phyloP scores from a whole-genome alignment of 2,113 vertebrate species.

The Monopterus albus region DNA sequence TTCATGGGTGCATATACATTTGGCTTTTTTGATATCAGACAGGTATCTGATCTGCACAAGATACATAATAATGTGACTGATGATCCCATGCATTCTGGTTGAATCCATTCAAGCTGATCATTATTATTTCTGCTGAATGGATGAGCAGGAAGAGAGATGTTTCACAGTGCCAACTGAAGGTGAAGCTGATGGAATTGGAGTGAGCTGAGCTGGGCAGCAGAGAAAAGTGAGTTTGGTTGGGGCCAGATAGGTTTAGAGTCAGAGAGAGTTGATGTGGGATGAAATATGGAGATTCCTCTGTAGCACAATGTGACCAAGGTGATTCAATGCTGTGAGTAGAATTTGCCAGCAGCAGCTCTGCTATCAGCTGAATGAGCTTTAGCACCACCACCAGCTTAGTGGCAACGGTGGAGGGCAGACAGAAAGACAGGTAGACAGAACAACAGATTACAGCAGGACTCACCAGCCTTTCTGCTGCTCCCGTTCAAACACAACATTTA shows the following conservation, averaged over 20 bases:
- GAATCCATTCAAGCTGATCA: neutral
- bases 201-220: neutral
- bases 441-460: neutral
- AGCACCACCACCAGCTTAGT: neutral
- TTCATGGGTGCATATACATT: neutral
- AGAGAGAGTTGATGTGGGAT: neutral
- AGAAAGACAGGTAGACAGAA: neutral
- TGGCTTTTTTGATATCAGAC: neutral
- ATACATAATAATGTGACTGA: neutral
- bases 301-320: neutral
- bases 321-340: neutral
- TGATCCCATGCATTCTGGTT: neutral
- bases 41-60: neutral
- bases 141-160: neutral
- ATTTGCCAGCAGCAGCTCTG: constrained; percentile 3
- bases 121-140: neutral
- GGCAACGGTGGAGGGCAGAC: neutral
- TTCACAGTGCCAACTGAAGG: constrained; percentile 29
- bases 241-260: neutral
- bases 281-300: constrained; percentile 2
- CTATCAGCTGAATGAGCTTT: neutral
- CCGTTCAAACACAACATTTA: neutral
- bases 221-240: neutral
- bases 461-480: neutral
- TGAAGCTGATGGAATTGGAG: constrained; percentile 5